A percentile compares a stretch with the other conserved stretches of the same genome.
These are phyloP conservation scores for Notarius quadriscutis DNA, from an alignment of 2,113 vertebrate genomes.

Conservation along the genomic window DNA sequence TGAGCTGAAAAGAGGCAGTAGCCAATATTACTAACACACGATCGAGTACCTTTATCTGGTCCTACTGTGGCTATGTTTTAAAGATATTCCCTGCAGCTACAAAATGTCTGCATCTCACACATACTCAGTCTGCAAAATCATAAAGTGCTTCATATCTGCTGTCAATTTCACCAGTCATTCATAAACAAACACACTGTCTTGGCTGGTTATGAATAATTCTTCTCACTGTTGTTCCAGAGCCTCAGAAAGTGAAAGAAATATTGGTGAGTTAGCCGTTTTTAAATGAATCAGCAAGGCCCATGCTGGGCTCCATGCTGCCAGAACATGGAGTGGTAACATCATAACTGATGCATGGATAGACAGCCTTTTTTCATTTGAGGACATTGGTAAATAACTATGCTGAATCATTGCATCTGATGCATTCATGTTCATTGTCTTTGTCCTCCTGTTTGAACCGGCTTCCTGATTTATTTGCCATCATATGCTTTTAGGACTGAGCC, in stretches of 20 bases:
- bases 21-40: neutral
- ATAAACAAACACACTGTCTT: slow-evolving; percentile 5
- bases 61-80: slow-evolving; percentile 22
- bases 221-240: neutral
- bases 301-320: neutral
- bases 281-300: neutral
- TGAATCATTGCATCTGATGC: slow-evolving; percentile 30
- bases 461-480: slow-evolving; percentile 1
- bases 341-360: too few species aligned
- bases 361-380: slow-evolving; percentile 18
- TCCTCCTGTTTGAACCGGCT: neutral
- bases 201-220: slow-evolving; percentile 24
- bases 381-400: neutral
- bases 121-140: slow-evolving; percentile 5
- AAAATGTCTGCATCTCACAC: neutral
- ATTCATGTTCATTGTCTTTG: neutral
- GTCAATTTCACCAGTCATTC: slow-evolving; percentile 24
- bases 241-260: neutral
- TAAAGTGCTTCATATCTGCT: neutral
- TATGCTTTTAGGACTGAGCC: neutral
- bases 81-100: neutral
- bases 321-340: neutral
- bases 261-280: slow-evolving; percentile 15
- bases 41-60: neutral
- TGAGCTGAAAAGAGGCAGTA: neutral